Conservation (phyloP, 2,888 invertebrate species). For the Resseliella maxima region DNA sequence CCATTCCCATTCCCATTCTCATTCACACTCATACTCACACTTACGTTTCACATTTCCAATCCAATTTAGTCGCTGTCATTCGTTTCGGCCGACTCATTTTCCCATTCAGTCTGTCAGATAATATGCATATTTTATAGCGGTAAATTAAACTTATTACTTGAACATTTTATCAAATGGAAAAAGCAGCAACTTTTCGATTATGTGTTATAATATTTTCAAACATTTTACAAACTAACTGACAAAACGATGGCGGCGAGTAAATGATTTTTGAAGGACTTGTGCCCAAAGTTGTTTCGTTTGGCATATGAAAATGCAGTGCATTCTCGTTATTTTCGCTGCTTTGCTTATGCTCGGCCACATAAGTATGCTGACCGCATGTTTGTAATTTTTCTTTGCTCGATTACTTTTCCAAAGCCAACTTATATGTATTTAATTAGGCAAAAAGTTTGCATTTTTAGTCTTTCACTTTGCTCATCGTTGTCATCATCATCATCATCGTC, state of each 20-base stretch:
- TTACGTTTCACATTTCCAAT: too few species aligned
- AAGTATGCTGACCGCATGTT: neutral
- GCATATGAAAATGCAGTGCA: too few species aligned
- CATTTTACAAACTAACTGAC: too few species aligned
- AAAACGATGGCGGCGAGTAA: neutral
- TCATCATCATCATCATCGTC: neutral
- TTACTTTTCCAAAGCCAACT: constrained; percentile 1
- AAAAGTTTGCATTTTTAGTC: neutral
- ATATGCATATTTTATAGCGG: constrained; percentile 11
- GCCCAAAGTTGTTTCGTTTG: neutral
- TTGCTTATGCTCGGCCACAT: too few species aligned
- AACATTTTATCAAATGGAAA: neutral
- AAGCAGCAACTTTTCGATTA: neutral
- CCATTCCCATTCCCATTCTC: too few species aligned
- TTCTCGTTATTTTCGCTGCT: too few species aligned
- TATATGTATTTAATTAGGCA: constrained; percentile 3
- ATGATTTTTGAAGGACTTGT: neutral
- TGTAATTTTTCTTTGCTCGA: neutral
- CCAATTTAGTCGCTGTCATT: too few species aligned
- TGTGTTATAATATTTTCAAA: neutral
- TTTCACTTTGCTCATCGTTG: neutral
- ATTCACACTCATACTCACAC: neutral
- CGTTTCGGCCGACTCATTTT: neutral
- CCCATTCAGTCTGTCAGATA: neutral
- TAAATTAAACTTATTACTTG: neutral